Evolutionary conservation across 1,140 invertebrate species (phyloP).

Genomic region (Rhagoletis zephyria): DNA sequence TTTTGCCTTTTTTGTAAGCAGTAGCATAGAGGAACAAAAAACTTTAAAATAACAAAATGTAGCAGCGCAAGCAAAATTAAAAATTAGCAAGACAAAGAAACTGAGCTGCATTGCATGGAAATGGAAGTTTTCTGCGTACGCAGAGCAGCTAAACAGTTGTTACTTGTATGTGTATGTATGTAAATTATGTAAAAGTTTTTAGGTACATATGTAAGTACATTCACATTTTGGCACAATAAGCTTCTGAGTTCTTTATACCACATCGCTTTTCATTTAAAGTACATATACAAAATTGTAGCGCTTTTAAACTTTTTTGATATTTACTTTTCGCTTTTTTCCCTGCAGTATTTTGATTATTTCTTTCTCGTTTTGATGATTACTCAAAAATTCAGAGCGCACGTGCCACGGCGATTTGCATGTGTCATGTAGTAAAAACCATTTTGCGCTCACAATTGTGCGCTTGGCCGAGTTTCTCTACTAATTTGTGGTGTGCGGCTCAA

Average conservation of each 20-base stretch:
- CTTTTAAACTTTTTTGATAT: no score
- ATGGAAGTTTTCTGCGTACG: neutral
- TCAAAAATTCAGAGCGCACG: conserved; percentile 15
- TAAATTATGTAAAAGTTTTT: neutral
- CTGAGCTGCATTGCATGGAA: neutral
- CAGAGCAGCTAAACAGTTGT: neutral
- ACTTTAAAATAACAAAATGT: neutral
- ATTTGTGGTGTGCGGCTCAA: no score
- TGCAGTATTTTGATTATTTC: neutral
- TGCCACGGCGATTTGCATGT: neutral
- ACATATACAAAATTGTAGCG: no score
- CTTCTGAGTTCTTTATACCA: neutral
- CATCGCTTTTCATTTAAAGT: neutral
- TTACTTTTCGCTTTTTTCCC: no score
- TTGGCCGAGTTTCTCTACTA: no score
- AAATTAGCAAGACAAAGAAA: neutral
- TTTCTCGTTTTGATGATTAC: conserved; percentile 2
- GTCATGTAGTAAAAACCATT: no score
- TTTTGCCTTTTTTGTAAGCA: neutral
- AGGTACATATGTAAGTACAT: neutral
- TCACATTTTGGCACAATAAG: neutral
- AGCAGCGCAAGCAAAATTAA: neutral
- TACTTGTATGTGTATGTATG: neutral
- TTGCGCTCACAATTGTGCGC: no score
- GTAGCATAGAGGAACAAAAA: neutral